These are phyloP conservation scores for Hoplostethus atlanticus DNA, from an alignment of 2,797 vertebrate genomes.

Conservation along the genomic window DNA sequence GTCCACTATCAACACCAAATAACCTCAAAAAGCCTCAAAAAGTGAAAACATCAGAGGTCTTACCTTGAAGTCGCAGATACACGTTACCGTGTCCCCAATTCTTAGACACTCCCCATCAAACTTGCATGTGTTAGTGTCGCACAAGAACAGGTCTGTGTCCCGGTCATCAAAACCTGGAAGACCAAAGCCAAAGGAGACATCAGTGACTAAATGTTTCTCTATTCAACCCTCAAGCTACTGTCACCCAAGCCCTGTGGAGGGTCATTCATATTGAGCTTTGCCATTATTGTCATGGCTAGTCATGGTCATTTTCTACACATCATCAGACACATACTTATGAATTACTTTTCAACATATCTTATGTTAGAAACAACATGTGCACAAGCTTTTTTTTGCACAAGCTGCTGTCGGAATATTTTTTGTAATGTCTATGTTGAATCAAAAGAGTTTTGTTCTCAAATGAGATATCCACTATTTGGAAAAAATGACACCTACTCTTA, in stretches of 20 bases:
- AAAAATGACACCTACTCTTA: no score
- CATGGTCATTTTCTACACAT: slow-evolving; percentile 33
- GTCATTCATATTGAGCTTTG: slow-evolving; percentile 46
- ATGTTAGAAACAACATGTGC: no score
- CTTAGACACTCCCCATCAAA: slow-evolving; percentile 98
- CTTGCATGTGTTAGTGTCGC: slow-evolving; percentile 99
- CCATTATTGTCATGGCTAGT: slow-evolving; percentile 66
- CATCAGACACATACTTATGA: neutral
- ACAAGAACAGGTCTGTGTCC: slow-evolving; percentile 98
- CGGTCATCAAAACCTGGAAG: slow-evolving; percentile 95
- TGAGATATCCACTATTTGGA: no score
- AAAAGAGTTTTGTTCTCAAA: no score
- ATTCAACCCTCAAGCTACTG: slow-evolving; percentile 44
- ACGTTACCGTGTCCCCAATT: slow-evolving; percentile 98
- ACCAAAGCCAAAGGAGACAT: slow-evolving; percentile 67
- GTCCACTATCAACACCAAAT: neutral
- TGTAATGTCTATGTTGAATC: no score
- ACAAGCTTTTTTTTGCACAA: no score
- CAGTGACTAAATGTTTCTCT: slow-evolving; percentile 53
- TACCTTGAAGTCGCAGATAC: slow-evolving; percentile 99
- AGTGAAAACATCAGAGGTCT: slow-evolving; percentile 57
- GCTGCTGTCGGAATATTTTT: no score
- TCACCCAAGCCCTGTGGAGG: slow-evolving; percentile 32
- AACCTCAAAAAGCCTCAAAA: neutral
- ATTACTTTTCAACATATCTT: no score